phyloP scores from a whole-genome alignment of 2,888 invertebrate genomes.

The Mechanitis messenoides region DNA sequence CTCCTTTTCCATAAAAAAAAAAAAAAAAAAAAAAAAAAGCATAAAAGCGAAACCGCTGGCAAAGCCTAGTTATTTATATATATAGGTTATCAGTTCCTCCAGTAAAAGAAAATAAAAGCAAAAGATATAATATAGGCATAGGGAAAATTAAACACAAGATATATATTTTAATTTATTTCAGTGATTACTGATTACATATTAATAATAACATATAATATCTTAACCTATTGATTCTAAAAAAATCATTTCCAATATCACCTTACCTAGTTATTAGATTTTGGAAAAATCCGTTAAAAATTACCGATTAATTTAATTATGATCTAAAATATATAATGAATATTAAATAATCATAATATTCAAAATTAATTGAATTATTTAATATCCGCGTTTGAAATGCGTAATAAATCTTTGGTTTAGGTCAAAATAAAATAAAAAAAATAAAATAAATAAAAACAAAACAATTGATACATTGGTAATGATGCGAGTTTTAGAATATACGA shows the following conservation, averaged over 20 bases:
- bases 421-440: conserved; percentile 39
- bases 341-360: conserved; percentile 30
- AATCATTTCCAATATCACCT: conserved; percentile 77
- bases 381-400: conserved; percentile 20
- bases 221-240: conserved; percentile 75
- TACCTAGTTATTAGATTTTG: conserved; percentile 70
- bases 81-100: too few species aligned
- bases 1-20: too few species aligned
- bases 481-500: conserved; percentile 3
- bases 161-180: conserved; percentile 72
- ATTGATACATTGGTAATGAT: conserved; percentile 33
- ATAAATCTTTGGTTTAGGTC: conserved; percentile 42
- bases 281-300: conserved; percentile 72
- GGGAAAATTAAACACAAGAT: conserved; percentile 41
- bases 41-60: too few species aligned
- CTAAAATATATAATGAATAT: conserved; percentile 44
- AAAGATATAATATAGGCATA: background rate
- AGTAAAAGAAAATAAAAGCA: too few species aligned
- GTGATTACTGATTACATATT: conserved; percentile 75
- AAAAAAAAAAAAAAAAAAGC: too few species aligned
- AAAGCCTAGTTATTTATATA: too few species aligned
- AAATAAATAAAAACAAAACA: conserved; percentile 44
- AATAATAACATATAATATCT: conserved; percentile 74
- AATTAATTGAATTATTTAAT: conserved; percentile 27
- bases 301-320: conserved; percentile 53